Evolutionary conservation across 2,113 vertebrate genomes (phyloP), one percentile per base, ranked within the genome.

Genomic region (Halichoeres trimaculatus): DNA sequence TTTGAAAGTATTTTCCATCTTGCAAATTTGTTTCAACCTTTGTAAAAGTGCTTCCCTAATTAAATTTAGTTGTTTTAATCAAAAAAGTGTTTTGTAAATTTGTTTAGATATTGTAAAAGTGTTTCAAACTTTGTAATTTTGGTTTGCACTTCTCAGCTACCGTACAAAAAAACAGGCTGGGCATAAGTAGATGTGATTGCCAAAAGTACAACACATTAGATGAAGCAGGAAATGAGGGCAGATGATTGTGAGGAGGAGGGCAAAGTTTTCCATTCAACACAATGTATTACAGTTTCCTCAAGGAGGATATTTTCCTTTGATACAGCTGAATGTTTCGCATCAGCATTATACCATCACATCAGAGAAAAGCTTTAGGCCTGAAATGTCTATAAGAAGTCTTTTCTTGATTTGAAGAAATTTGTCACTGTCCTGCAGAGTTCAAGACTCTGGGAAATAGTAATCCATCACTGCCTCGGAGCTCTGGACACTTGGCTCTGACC

Each of bases 381-480:
- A 81, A 2, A 41, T 54, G 53, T 91, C 86, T 79, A 77, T 77
- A 65, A 77, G 60, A 60, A 80, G 64, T 72, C 51, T 72, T 85
- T 83, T 77, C 68, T 81, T 89, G 77, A 85, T 87, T 83, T 67
- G 78, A 43, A 41, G 67, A 90, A 75, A 89, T 90, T 82, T 67
- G 83, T 93, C 89, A 88, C 62, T 80, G 81, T 89, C 81, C 76
- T 54, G 52, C 74, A 69, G 76, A 59, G 89, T 87, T 87, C 76
- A 63, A 56, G 71, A 53, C 63, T 70, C 57, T 74, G 67, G 65
- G 69, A 90, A 90, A 88, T 79, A 85, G 76, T 76, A 79, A 91
- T 92, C 91, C 87, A 92, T 93, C 92, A 91, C 74, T 53, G 51
- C 50, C 59, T 74, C 47, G 5, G 58, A 75, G 78, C 81, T 61